Conservation (phyloP, 2,888 invertebrate species). For the Hipparchia sbordonii region DNA sequence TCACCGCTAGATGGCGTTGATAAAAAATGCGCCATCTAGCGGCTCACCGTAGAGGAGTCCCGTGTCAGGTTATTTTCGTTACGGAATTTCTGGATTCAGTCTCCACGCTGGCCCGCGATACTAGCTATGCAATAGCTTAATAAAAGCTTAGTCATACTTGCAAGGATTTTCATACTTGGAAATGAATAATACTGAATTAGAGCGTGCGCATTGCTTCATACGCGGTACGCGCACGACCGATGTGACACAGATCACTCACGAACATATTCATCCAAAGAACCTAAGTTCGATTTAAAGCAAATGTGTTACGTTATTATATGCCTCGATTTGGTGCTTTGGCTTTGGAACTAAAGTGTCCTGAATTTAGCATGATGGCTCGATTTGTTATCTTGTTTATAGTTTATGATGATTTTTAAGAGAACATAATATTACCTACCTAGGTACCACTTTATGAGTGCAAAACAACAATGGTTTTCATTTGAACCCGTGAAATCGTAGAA, state of each 20-base stretch:
- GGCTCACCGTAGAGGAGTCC: too few species aligned
- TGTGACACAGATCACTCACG: slow-evolving; percentile 28
- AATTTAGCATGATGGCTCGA: not conserved
- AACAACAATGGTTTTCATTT: too few species aligned
- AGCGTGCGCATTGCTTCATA: slow-evolving; percentile 4
- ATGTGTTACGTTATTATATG: slow-evolving; percentile 1
- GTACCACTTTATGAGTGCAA: too few species aligned
- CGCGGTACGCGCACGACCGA: slow-evolving; percentile 10
- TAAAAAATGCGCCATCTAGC: too few species aligned
- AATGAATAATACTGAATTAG: slow-evolving; percentile 1
- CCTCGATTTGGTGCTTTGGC: slow-evolving; percentile 7
- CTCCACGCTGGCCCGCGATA: too few species aligned
- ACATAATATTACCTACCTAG: too few species aligned
- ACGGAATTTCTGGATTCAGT: too few species aligned
- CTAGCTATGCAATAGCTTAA: too few species aligned
- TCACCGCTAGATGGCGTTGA: too few species aligned
- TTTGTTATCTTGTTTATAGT: not conserved
- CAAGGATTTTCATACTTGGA: not conserved
- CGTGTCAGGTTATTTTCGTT: too few species aligned
- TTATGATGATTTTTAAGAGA: not conserved
- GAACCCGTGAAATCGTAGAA: too few species aligned
- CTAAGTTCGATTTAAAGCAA: slow-evolving; percentile 15
- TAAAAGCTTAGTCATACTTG: not conserved
- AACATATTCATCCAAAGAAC: slow-evolving; percentile 18
- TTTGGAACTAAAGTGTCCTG: not conserved